Base-by-base conservation (phyloP, 2,888 invertebrate species). In the Philhelius pedissequus region DNA sequence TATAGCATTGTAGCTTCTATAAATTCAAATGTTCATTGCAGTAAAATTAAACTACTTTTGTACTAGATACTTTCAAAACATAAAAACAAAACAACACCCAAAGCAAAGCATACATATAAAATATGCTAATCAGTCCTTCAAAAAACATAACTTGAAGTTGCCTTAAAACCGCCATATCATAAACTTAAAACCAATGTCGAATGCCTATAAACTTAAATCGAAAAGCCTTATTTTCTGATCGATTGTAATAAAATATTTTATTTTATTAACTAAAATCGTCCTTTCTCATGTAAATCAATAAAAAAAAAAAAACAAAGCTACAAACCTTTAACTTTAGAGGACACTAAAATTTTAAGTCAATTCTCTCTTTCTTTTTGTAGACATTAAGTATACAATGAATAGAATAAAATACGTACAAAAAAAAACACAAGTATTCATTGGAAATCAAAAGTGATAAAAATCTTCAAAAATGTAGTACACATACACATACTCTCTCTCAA, bases 361-460 rank as follows among this genome's bases (percentile, higher is more conserved):
- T 8, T 32, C n/a, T 8, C 4, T 40, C 30, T 30, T 32, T 22
- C 20, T 22, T 7, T 25, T 1, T 38, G 5, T 11, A 5, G 6
- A 6, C 18, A 30, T 43, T 7, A 13, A 4, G 9, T 20, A 2
- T 3, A 13, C 20, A 60, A 27, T 40, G 25, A 45, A 25, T 60
- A 18, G 45, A 32, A 64, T 64, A 2, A 32, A 32, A 50, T 50
- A 7, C 30, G n/a, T n/a, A n/a, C n/a, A n/a, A n/a, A n/a, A n/a
- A 18, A 35, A 20, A 7, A 64, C 25, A 27, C 0, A 35, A 25
- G 62, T 50, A 40, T 69, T 60, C 50, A 73, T 73, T 73, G 40
- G 32, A 15, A 71, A 66, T 66, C 58, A 79, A 79, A 71, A 66
- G 66, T 60, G 76, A 56, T 43, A 64, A 68, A 71, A 56, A 58